A percentile compares a stretch with the other conserved stretches of the same genome.
These are phyloP conservation scores for Falco naumanni DNA, from an alignment of 2,797 vertebrate species.

Conservation along the genomic window DNA sequence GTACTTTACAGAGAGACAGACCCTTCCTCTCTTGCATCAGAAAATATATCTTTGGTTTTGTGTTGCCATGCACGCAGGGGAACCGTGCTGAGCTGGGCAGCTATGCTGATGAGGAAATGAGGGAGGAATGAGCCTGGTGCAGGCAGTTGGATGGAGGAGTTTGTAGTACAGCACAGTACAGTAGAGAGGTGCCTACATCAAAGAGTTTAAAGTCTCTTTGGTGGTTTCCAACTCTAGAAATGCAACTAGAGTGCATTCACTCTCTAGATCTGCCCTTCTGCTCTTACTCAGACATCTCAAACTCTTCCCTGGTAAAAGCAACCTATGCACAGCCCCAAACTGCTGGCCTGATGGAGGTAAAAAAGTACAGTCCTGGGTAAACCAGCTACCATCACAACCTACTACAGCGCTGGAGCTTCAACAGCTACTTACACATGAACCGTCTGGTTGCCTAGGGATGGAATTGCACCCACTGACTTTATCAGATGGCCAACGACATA, in stretches of 20 bases:
- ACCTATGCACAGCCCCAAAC: neutral
- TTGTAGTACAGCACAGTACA: neutral
- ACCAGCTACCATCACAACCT: neutral
- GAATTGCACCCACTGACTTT: conserved; percentile 94
- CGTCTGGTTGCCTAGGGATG: conserved; percentile 81
- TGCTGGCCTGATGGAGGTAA: neutral
- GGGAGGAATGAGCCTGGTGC: neutral
- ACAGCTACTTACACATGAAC: conserved; percentile 89
- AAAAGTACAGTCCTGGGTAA: neutral
- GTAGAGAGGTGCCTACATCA: neutral
- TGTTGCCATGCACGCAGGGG: neutral
- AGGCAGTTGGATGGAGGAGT: neutral
- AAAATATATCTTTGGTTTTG: neutral
- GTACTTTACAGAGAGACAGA: neutral
- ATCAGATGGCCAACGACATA: conserved; percentile 94
- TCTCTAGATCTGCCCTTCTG: neutral
- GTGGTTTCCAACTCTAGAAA: neutral
- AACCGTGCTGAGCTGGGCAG: neutral
- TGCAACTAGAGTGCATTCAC: neutral
- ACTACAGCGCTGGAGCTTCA: neutral
- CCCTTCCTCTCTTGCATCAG: neutral
- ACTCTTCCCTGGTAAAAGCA: neutral
- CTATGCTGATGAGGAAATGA: neutral
- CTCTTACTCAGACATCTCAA: neutral
- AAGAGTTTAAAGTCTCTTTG: neutral